Conservation (phyloP, 2,113 vertebrate genomes). For the Astur gentilis region DNA sequence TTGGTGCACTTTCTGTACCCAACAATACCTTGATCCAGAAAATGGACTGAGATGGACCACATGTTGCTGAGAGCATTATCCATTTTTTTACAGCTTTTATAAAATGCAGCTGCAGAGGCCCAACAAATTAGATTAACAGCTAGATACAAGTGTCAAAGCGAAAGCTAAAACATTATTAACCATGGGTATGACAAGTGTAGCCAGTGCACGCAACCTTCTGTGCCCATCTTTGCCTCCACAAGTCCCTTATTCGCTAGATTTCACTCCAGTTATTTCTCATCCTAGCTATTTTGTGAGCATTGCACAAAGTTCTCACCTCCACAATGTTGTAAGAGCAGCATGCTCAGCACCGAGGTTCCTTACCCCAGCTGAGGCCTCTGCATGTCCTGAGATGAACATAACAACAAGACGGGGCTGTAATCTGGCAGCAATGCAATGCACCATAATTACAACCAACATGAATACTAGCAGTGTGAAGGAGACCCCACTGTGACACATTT, state of each 20-base stretch:
- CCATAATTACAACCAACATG: not conserved
- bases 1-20: not conserved
- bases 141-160: not conserved
- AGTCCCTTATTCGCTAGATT: not conserved
- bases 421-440: not conserved
- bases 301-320: not conserved
- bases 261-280: not conserved
- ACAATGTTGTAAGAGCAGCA: not conserved
- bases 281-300: not conserved
- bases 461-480: not conserved
- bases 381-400: not conserved
- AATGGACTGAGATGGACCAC: not conserved
- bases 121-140: not conserved
- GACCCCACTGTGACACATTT: not conserved
- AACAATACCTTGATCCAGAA: not conserved
- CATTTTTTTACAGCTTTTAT: not conserved
- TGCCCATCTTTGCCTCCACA: not conserved
- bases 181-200: not conserved
- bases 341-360: not conserved
- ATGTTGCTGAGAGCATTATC: not conserved
- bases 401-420: not conserved
- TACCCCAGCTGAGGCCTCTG: not conserved
- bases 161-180: not conserved
- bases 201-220: not conserved
- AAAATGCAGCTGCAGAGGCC: not conserved